phyloP scores from a whole-genome alignment of 2,888 invertebrate species.

The Agrochola litura region DNA sequence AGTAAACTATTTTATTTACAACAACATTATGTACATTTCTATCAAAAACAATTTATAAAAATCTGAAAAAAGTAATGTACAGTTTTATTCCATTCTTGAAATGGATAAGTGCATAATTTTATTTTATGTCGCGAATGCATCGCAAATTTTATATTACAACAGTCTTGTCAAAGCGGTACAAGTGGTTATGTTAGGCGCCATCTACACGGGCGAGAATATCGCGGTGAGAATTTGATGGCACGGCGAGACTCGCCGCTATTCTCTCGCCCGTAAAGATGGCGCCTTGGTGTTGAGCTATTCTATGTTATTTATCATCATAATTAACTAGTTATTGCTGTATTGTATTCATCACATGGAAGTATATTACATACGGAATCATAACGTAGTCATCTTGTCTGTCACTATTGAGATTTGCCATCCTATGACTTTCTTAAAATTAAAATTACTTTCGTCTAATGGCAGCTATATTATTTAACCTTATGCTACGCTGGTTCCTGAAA shows the following conservation, averaged over 20 bases:
- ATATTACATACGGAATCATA: slow-evolving; percentile 31
- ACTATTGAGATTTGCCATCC: slow-evolving; percentile 42
- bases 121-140: slow-evolving; percentile 39
- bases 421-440: slow-evolving; percentile 18
- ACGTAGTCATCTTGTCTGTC: slow-evolving; percentile 18
- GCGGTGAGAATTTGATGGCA: too few species aligned
- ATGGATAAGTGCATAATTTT: slow-evolving; percentile 60
- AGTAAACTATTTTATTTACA: slow-evolving; percentile 79
- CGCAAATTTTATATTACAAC: slow-evolving; percentile 65
- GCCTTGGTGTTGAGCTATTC: slow-evolving; percentile 22
- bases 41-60: slow-evolving; percentile 72
- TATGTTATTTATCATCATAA: slow-evolving; percentile 26
- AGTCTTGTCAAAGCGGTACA: slow-evolving; percentile 66
- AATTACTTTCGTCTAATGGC: slow-evolving; percentile 33
- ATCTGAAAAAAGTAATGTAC: slow-evolving; percentile 61
- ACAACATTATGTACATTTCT: slow-evolving; percentile 73
- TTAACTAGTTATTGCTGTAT: slow-evolving; percentile 43
- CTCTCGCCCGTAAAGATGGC: too few species aligned
- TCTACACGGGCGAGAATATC: too few species aligned
- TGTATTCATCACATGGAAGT: slow-evolving; percentile 39
- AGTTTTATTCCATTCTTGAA: slow-evolving; percentile 56
- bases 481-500: slow-evolving; percentile 63
- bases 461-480: neutral
- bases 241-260: too few species aligned
- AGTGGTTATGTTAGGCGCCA: slow-evolving; percentile 25